Evolutionary conservation across 2,797 vertebrate species (phyloP).

Genomic region (Sphaeramia orbicularis): DNA sequence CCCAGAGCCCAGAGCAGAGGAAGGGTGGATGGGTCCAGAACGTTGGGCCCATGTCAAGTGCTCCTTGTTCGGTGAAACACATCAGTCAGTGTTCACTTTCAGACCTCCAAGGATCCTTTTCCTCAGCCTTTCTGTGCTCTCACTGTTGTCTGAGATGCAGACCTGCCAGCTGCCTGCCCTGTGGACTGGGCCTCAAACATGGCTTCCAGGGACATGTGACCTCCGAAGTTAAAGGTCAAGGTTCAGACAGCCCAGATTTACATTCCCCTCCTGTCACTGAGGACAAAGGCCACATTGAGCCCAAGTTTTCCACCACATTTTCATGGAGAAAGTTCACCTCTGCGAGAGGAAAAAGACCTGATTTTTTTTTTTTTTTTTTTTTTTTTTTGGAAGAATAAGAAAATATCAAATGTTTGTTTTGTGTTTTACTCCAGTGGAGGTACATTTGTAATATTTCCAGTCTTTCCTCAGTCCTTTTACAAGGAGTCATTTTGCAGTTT

Average conservation of each 20-base stretch:
- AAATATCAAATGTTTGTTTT: too few species aligned
- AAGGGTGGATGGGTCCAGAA: conserved; percentile 16
- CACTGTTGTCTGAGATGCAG: conserved; percentile 34
- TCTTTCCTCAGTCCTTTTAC: too few species aligned
- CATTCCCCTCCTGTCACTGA: conserved; percentile 51
- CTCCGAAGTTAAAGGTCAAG: conserved; percentile 61
- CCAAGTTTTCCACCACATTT: too few species aligned
- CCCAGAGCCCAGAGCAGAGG: neutral
- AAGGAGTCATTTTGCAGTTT: conserved; percentile 18
- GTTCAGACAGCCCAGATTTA: conserved; percentile 58
- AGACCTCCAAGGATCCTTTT: conserved; percentile 23
- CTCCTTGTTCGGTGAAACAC: conserved; percentile 1
- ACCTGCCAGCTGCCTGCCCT: conserved; percentile 50
- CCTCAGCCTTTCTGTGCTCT: conserved; percentile 24
- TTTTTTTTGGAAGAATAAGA: too few species aligned
- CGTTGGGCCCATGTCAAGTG: neutral
- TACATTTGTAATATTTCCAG: too few species aligned
- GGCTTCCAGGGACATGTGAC: conserved; percentile 72
- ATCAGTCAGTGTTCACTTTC: neutral
- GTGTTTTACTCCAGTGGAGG: too few species aligned
- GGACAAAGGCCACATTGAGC: conserved; percentile 79
- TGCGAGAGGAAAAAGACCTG: too few species aligned
- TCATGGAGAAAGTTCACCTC: too few species aligned
- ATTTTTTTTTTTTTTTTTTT: too few species aligned
- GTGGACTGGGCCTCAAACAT: conserved; percentile 56